phyloP scores from a whole-genome alignment of 2,113 vertebrate genomes.

The Protobothrops mucrosquamatus region DNA sequence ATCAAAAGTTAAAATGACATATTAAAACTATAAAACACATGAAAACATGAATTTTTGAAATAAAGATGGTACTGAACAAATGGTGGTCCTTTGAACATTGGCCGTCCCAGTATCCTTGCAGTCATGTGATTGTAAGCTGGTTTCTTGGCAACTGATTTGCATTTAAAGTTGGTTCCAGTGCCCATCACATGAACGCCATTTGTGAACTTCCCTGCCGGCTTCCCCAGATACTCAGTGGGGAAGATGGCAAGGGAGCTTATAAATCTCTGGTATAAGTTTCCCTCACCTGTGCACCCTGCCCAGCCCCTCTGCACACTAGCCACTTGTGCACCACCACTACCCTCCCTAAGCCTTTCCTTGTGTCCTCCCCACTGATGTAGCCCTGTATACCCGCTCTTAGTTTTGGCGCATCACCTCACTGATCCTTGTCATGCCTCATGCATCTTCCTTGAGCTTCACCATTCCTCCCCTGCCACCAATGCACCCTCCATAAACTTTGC shows the following conservation, averaged over 20 bases:
- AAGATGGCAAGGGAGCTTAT: not conserved
- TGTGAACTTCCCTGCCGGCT: not conserved
- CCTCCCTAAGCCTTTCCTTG: not conserved
- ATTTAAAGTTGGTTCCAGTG: not conserved
- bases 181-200: not conserved
- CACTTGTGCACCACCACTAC: not conserved
- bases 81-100: not conserved
- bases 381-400: not conserved
- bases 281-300: not conserved
- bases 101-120: not conserved
- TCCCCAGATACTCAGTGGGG: not conserved
- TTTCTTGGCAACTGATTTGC: not conserved
- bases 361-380: not conserved
- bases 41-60: not conserved
- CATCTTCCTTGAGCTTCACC: not conserved
- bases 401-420: not conserved
- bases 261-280: not conserved
- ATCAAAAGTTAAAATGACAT: not conserved
- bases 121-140: not conserved
- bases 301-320: not conserved
- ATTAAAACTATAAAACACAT: not conserved
- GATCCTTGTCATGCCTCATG: not conserved
- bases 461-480: not conserved
- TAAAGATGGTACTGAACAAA: not conserved
- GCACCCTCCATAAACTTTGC: not conserved